Base-by-base conservation (phyloP, 2,888 invertebrate species). In the Plebejus anna region DNA sequence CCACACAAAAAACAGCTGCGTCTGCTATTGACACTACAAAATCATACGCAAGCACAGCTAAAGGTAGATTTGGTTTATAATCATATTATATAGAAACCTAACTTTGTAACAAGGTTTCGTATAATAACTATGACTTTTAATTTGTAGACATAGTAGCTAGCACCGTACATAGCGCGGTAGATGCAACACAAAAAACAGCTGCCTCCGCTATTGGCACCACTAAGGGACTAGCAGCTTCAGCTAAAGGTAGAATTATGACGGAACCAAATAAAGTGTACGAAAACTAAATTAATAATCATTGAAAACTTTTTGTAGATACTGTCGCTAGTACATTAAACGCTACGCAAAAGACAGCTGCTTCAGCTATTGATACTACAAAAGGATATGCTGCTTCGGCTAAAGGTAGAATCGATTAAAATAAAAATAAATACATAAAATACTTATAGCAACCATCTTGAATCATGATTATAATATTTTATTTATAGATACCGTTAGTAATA, bases 141-240 rank as follows among this genome's bases (percentile, higher is more conserved):
- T 78, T 81, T 78, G 76, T 86, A 85, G 84, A 85, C 81, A 81
- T 82, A 28, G 82, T 86, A 80, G 80, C 82, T 79, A 84, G 82
- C 80, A 81, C 83, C 5, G 77, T 83, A 6, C 80, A 83, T 75
- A 86, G 84, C 78, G 82, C 86, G 57, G 80, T 86, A 82, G 87
- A 87, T 77, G 82, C 81, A 0, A 85, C 88, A 79, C 86, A 89
- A 82, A 88, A 84, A 83, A 79, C 85, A 76, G 84, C 86, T 13
- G 86, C 87, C 79, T 85, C 87, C 1, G 88, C 86, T 77, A 76
- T 86, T 72, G 86, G 88, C 70, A 85, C 84, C 72, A 84, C 88
- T 75, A 89, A 87, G 82, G 81, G 82, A 5, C 89, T 87, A 80
- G 86, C 86, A 75, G 80, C 82, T 71, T 82, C 82, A 77, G 86